These are phyloP conservation scores for Ctenomys sociabilis DNA, from an alignment of 2,113 vertebrate genomes.

Conservation along the genomic window DNA sequence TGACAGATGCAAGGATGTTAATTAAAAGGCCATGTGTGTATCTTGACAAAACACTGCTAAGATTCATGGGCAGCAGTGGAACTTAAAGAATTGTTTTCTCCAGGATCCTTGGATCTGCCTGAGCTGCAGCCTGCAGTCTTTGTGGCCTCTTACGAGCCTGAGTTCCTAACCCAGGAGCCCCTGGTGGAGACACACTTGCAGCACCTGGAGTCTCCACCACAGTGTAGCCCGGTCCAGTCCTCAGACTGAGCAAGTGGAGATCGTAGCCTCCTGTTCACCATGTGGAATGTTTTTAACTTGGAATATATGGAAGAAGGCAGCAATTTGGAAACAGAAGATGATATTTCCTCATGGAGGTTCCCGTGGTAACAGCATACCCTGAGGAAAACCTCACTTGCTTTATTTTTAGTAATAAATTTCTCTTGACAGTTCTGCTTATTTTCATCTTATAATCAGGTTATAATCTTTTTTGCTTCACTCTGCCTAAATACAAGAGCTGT, in stretches of 20 bases:
- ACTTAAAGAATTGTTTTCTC: slow-evolving; percentile 33
- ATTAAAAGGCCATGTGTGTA: not conserved
- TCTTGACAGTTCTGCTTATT: slow-evolving; percentile 68
- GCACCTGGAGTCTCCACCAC: slow-evolving; percentile 58
- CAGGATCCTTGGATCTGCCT: slow-evolving; percentile 76
- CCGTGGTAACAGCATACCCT: slow-evolving; percentile 32
- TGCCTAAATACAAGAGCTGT: slow-evolving; percentile 23
- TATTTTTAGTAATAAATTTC: slow-evolving; percentile 82
- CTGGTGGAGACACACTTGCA: slow-evolving; percentile 60
- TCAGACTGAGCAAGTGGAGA: slow-evolving; percentile 48
- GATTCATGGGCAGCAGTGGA: not conserved
- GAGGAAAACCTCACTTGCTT: slow-evolving; percentile 57
- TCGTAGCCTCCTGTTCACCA: not conserved
- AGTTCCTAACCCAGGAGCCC: slow-evolving; percentile 70
- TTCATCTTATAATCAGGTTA: slow-evolving; percentile 64
- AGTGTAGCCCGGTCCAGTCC: slow-evolving; percentile 64
- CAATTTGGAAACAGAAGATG: not conserved
- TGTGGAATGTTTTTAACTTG: slow-evolving; percentile 17
- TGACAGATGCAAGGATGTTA: not conserved
- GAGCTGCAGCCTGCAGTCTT: slow-evolving; percentile 73
- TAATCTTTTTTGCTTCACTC: slow-evolving; percentile 11
- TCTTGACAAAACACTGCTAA: not conserved
- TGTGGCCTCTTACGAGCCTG: slow-evolving; percentile 70
- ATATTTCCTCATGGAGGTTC: not conserved
- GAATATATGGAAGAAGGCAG: not conserved